Conservation (phyloP, 2,113 vertebrate genomes). For the Myxocyprinus asiaticus region DNA sequence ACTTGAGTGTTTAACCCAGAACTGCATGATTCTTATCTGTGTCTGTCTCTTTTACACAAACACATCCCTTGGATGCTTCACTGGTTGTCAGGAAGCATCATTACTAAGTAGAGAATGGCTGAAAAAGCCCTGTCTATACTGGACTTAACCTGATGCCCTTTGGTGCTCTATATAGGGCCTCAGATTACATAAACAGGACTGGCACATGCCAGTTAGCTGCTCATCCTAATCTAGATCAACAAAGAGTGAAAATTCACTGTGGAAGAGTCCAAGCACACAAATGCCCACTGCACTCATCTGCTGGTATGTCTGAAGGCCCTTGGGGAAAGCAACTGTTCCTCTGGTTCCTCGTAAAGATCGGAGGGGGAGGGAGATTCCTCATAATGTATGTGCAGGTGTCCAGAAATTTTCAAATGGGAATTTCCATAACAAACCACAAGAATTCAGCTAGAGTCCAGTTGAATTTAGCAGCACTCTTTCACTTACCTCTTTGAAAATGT, state of each 20-base stretch:
- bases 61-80: constrained; percentile 54
- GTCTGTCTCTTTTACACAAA: constrained; percentile 52
- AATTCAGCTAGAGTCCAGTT: constrained; percentile 46
- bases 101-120: constrained; percentile 55
- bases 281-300: not conserved
- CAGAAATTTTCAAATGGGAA: constrained; percentile 55
- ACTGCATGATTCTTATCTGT: constrained; percentile 3
- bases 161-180: too few relatives aligned
- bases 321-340: constrained; percentile 48
- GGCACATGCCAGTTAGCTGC: constrained; percentile 40
- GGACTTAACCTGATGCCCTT: constrained; percentile 72
- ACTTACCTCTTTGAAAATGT: too few relatives aligned
- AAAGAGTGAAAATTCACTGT: not conserved
- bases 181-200: too few relatives aligned
- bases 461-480: not conserved
- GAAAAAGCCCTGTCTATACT: constrained; percentile 64
- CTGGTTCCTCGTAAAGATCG: constrained; percentile 52
- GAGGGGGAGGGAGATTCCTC: constrained; percentile 13
- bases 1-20: not conserved
- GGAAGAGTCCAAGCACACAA: not conserved
- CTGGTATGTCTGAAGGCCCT: constrained; percentile 27
- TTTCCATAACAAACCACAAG: constrained; percentile 57
- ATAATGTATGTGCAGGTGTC: constrained; percentile 66
- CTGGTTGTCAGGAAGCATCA: constrained; percentile 70
- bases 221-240: not conserved